These are phyloP conservation scores for Coluber constrictor DNA, from an alignment of 2,797 vertebrate species.

Conservation along the genomic window DNA sequence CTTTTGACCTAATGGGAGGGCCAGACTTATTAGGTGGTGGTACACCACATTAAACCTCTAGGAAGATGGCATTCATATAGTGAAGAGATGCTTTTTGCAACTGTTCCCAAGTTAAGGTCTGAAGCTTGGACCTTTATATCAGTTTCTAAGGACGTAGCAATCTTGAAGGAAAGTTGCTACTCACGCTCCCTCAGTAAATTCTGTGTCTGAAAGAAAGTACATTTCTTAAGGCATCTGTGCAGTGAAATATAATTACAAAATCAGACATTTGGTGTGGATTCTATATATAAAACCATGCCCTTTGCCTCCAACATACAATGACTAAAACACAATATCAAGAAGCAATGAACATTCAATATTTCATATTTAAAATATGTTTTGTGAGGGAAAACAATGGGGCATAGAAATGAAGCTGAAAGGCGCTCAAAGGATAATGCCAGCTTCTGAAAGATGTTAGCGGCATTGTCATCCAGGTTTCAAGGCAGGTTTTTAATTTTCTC, in stretches of 20 bases:
- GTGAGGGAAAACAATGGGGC: conserved; percentile 65
- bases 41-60: not conserved
- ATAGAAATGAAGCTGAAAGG: conserved; percentile 64
- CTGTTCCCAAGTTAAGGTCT: not conserved
- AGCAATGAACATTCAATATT: conserved; percentile 63
- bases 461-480: conserved; percentile 58
- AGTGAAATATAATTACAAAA: conserved; percentile 71
- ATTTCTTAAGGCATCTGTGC: conserved; percentile 65
- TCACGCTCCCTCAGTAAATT: conserved; percentile 62
- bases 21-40: not conserved
- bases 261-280: conserved; percentile 64
- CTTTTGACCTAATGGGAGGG: not conserved
- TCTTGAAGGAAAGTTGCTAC: conserved; percentile 46
- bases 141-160: not conserved
- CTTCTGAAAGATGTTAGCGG: conserved; percentile 60
- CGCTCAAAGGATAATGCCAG: conserved; percentile 65
- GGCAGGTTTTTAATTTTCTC: conserved; percentile 70
- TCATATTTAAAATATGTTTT: conserved; percentile 71
- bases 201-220: conserved; percentile 70
- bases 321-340: conserved; percentile 59
- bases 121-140: not conserved
- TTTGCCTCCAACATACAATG: conserved; percentile 56
- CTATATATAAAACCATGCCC: conserved; percentile 61
- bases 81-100: not conserved
- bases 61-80: not conserved